Conservation (phyloP, 64 coral and sea anemone species). For the Pocillopora damicornis region DNA sequence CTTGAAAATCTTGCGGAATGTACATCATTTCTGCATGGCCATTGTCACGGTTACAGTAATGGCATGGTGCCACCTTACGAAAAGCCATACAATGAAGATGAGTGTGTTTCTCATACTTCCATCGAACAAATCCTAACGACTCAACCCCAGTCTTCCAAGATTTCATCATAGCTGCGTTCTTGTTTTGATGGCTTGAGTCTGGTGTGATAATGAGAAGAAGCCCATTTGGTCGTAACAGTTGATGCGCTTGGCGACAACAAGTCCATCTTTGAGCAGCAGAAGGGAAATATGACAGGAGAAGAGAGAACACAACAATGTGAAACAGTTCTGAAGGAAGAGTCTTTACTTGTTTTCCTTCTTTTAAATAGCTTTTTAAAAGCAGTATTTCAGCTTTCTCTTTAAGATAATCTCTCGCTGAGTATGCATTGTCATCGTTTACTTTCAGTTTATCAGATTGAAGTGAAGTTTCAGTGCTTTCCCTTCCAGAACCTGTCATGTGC, state of each 20-base stretch:
- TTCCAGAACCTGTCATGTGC: no score
- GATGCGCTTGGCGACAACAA: constrained; percentile 76
- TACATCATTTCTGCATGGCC: constrained; percentile 73
- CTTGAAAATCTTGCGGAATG: constrained; percentile 81
- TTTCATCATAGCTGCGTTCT: constrained; percentile 84
- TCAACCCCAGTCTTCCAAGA: constrained; percentile 87
- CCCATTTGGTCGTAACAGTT: constrained; percentile 69
- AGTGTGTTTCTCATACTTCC: constrained; percentile 80
- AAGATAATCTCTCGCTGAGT: not conserved
- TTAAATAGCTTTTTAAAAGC: constrained; percentile 30
- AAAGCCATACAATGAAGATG: constrained; percentile 98
- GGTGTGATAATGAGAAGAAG: constrained; percentile 83
- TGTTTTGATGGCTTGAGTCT: constrained; percentile 89
- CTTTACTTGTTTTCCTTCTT: constrained; percentile 11
- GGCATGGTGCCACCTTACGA: constrained; percentile 79
- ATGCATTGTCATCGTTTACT: not conserved
- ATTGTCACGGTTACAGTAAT: constrained; percentile 41
- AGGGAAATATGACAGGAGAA: constrained; percentile 87
- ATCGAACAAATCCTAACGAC: constrained; percentile 85
- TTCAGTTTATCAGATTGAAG: not conserved
- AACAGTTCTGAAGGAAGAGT: constrained; percentile 41
- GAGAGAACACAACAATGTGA: constrained; percentile 77
- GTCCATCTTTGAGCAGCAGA: constrained; percentile 76
- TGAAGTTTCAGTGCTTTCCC: not conserved
- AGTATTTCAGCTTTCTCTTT: not conserved